Conservation (phyloP, 1,140 invertebrate genomes). For the Drosophila subobscura region DNA sequence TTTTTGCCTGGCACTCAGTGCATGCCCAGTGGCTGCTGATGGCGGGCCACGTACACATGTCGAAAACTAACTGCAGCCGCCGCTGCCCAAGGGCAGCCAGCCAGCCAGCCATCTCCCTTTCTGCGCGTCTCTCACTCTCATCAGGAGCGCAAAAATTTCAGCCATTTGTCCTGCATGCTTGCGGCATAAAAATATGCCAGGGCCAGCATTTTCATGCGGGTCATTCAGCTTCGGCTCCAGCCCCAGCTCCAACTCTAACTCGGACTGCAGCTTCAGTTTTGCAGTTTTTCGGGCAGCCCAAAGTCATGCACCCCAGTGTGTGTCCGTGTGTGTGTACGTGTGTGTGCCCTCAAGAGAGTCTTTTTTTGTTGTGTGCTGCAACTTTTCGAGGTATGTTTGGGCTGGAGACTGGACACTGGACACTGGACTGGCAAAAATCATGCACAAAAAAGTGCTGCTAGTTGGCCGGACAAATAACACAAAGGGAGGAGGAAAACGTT, state of each 20-base stretch:
- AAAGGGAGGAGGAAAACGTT: constrained; percentile 37
- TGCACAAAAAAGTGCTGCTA: constrained; percentile 53
- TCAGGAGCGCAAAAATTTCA: constrained; percentile 80
- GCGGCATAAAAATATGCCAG: constrained; percentile 82
- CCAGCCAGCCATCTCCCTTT: constrained; percentile 6
- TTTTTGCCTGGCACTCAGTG: constrained; percentile 15
- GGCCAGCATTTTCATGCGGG: constrained; percentile 81
- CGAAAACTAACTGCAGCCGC: constrained; percentile 73
- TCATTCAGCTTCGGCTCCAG: constrained; percentile 43
- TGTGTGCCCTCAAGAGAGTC: constrained; percentile 51
- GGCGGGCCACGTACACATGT: constrained; percentile 76
- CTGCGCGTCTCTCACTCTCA: constrained; percentile 48
- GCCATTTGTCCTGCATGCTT: constrained; percentile 82
- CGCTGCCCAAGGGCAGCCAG: constrained; percentile 18
- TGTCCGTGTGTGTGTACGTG: constrained; percentile 20
- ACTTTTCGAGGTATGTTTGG: constrained; percentile 56
- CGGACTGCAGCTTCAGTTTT: constrained; percentile 19
- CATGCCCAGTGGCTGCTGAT: constrained; percentile 50
- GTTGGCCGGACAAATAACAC: constrained; percentile 43
- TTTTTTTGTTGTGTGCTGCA: constrained; percentile 43
- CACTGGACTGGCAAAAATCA: constrained; percentile 59
- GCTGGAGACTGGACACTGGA: constrained; percentile 21
- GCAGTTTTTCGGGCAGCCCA: constrained; percentile 2
- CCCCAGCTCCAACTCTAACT: constrained; percentile 25
- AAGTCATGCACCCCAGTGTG: constrained; percentile 58